Base-by-base conservation (phyloP, 2,888 invertebrate genomes). In the Cylloceria caligata region DNA sequence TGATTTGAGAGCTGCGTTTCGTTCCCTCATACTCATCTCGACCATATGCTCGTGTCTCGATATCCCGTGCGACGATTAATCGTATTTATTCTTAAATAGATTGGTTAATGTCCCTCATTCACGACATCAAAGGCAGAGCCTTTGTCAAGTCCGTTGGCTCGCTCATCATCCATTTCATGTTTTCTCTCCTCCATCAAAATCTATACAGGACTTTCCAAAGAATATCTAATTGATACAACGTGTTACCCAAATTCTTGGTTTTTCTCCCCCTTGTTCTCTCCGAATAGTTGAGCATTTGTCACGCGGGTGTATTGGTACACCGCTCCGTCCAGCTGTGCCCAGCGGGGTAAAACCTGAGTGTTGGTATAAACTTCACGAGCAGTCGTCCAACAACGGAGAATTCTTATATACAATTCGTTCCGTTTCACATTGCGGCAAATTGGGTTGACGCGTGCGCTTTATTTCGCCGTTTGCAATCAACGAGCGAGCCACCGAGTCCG, bases 361-460 rank as follows among this genome's bases (percentile, higher is more conserved):
- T 36, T 36, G 36, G 62, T 19, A 36, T 6, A 42, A 60, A 60
- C 60, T 60, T 42, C 9, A n/a, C 16, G 13, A 52, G 13, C n/a
- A 11, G 16, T 39, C 39, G 27, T 64, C 34, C 34, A 27, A 71
- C 27, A 24, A 47, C 11, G 1, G 24, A 16, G 13, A 39, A 67
- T 24, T 39, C 47, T n/a, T 16, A 19, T 34, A 27, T 27, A 42
- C 27, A 55, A 80, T 80, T 68, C 65, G 67, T 75, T 39, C 6
- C 57, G 49, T 78, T 72, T 62, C 47, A 45, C 57, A 69, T 72
- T 57, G 69, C 52, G 72, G 49, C 19, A 78, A 83, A 80, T 76
- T 80, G 55, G 73, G 72, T 71, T 49, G 24, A 76, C 36, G 80
- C 75, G 75, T 80, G 80, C 55, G 69, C 72, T 81, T 84, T 68